Percentiles rank a stretch among this genome's conserved stretches.
phyloP scores from a whole-genome alignment of 2,113 vertebrate species.

The Dipodomys stephensi region DNA sequence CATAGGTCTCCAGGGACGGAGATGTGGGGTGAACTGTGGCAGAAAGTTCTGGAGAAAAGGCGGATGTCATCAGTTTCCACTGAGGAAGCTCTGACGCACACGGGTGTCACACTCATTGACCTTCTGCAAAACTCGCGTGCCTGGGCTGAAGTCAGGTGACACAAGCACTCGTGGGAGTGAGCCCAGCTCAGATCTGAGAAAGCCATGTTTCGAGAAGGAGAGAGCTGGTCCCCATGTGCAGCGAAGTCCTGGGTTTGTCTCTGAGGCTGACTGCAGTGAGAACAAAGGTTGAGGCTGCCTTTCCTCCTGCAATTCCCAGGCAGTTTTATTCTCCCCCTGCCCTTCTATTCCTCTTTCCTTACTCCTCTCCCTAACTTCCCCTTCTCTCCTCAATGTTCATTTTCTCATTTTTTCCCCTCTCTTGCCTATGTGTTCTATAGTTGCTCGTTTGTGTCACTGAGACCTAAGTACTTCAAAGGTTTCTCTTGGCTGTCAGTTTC shows the following conservation, averaged over 20 bases:
- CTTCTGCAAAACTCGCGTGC: not conserved
- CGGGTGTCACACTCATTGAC: not conserved
- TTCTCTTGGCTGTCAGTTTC: not conserved
- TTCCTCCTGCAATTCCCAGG: slow-evolving; percentile 41
- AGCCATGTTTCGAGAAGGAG: slow-evolving; percentile 42
- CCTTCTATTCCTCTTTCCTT: not conserved
- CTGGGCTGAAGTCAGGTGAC: not conserved
- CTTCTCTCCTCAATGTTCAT: not conserved
- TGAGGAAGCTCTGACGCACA: slow-evolving; percentile 29
- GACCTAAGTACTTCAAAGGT: not conserved
- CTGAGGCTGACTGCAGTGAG: not conserved
- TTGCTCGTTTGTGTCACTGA: not conserved
- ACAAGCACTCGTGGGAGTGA: slow-evolving; percentile 42
- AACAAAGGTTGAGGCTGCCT: not conserved
- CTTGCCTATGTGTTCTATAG: not conserved
- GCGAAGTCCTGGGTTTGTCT: slow-evolving; percentile 10
- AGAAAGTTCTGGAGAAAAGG: not conserved
- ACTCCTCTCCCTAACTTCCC: not conserved
- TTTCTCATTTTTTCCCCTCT: not conserved
- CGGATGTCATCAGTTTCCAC: not conserved
- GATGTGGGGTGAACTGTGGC: not conserved
- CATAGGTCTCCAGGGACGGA: not conserved
- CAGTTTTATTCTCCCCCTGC: not conserved
- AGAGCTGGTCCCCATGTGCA: not conserved
- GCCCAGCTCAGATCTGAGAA: slow-evolving; percentile 56